These are phyloP conservation scores for Syrrhaptes paradoxus DNA, from an alignment of 2,113 vertebrate genomes.

Conservation along the genomic window DNA sequence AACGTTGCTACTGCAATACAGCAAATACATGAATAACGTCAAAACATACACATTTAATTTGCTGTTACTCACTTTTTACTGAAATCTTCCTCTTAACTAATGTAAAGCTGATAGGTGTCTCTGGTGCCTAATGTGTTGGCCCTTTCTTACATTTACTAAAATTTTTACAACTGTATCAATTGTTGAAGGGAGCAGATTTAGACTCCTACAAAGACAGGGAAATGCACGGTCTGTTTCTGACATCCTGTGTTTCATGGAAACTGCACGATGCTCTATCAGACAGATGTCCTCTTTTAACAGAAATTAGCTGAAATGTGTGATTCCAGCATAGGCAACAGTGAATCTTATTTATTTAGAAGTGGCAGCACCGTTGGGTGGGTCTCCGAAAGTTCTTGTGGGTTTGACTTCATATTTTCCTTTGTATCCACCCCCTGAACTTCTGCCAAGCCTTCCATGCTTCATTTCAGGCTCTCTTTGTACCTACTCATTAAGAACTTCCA, in stretches of 20 bases:
- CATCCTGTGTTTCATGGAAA: background rate
- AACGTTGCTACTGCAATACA: background rate
- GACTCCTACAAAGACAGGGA: background rate
- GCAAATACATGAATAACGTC: background rate
- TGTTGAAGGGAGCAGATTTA: background rate
- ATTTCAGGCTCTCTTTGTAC: constrained; percentile 40
- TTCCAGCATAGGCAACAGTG: constrained; percentile 23
- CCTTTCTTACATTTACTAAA: background rate
- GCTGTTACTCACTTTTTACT: background rate
- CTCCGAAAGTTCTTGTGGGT: constrained; percentile 74
- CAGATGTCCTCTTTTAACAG: background rate
- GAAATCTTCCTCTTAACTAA: background rate
- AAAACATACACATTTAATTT: background rate
- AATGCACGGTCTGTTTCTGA: background rate
- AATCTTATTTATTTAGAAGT: constrained; percentile 69
- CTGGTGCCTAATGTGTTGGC: background rate
- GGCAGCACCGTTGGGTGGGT: constrained; percentile 70
- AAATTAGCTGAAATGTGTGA: constrained; percentile 35
- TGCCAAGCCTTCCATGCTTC: constrained; percentile 68
- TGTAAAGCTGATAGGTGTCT: background rate
- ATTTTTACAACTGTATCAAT: background rate
- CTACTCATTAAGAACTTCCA: constrained; percentile 69
- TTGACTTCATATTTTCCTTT: constrained; percentile 73
- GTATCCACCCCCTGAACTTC: constrained; percentile 30
- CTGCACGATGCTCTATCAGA: background rate